phyloP scores from a whole-genome alignment of 2,797 vertebrate species.

The Dallia pectoralis region DNA sequence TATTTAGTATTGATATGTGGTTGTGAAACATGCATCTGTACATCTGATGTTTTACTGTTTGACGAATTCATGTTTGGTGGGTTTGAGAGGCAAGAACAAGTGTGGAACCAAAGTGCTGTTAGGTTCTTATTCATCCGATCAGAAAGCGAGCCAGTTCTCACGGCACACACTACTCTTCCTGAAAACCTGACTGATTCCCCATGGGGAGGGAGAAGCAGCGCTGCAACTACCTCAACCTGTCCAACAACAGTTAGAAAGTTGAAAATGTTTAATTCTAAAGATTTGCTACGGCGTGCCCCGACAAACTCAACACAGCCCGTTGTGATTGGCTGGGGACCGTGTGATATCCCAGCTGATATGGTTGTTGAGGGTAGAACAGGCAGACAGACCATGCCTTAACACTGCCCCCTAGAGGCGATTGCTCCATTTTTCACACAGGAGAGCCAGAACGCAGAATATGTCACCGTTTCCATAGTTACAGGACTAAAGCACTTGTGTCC shows the following conservation, averaged over 20 bases:
- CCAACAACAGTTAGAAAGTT: background rate
- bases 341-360: background rate
- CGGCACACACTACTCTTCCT: no score
- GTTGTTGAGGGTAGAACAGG: background rate
- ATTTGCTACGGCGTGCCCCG: background rate
- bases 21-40: no score
- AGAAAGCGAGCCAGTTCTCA: no score
- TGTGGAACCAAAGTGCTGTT: no score
- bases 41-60: no score
- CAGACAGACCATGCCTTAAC: slow-evolving; percentile 3
- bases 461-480: background rate
- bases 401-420: background rate
- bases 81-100: no score
- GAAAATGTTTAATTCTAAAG: background rate
- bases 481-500: background rate
- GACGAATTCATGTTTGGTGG: no score
- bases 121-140: no score
- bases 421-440: background rate
- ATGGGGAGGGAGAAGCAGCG: no score
- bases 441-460: background rate
- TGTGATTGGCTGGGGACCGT: background rate
- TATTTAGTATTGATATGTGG: background rate
- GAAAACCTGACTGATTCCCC: no score
- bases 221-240: background rate
- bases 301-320: background rate